These are phyloP conservation scores for Syndactyla subalaris DNA, from an alignment of 2,797 vertebrate species.

Conservation along the genomic window DNA sequence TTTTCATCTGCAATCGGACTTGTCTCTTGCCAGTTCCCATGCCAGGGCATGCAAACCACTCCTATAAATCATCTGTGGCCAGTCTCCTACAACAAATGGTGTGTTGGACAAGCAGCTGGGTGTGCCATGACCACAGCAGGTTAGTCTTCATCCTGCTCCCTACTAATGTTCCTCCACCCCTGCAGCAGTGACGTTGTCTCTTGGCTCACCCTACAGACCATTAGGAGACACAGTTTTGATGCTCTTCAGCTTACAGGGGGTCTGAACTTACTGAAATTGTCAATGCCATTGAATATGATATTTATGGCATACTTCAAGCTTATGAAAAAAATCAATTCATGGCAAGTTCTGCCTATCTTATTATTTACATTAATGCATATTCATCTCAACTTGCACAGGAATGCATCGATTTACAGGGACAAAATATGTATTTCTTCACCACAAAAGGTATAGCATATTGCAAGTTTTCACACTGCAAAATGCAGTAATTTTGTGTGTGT, in stretches of 20 bases:
- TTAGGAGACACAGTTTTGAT: background rate
- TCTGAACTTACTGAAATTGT: background rate
- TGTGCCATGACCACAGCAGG: background rate
- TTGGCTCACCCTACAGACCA: background rate
- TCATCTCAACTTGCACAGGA: conserved; percentile 1
- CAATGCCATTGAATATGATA: background rate
- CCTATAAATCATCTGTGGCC: background rate
- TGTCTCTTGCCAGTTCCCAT: background rate
- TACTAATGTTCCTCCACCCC: background rate
- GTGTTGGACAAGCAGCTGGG: background rate
- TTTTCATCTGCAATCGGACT: background rate
- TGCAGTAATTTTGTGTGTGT: background rate
- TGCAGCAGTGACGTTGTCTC: background rate
- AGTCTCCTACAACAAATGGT: background rate
- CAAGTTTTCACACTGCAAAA: background rate
- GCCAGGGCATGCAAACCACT: background rate
- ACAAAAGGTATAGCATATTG: background rate
- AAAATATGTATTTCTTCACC: background rate
- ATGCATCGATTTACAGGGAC: background rate
- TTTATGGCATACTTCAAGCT: background rate
- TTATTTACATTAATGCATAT: conserved; percentile 20
- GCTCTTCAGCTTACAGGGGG: background rate
- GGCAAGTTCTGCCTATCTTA: background rate
- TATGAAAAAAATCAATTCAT: background rate
- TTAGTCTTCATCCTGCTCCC: background rate